Conservation (phyloP, 2,113 vertebrate species). For the Merops nubicus region DNA sequence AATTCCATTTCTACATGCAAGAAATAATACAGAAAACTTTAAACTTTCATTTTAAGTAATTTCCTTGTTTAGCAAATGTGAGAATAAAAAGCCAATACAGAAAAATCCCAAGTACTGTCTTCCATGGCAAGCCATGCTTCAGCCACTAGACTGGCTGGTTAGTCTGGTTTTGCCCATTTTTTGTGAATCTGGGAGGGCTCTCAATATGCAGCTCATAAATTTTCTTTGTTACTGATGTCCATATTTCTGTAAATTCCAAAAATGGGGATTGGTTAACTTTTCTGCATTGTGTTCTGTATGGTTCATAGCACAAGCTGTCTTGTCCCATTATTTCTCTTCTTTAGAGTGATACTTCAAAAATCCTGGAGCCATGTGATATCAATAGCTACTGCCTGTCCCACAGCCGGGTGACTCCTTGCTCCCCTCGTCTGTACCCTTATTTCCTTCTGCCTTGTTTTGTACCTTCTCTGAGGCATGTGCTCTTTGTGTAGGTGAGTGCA, state of each 20-base stretch:
- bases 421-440: rapidly evolving
- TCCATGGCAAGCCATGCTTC: not conserved
- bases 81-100: not conserved
- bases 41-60: not conserved
- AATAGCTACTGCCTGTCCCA: not conserved
- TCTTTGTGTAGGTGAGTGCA: not conserved
- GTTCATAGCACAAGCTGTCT: not conserved
- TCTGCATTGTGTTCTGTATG: not conserved
- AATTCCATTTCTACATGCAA: not conserved
- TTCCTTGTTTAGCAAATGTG: not conserved
- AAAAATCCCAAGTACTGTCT: not conserved
- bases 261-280: not conserved
- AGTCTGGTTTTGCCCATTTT: not conserved
- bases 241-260: not conserved
- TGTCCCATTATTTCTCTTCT: not conserved
- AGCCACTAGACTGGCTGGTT: not conserved
- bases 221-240: not conserved
- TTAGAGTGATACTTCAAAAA: not conserved
- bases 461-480: rapidly evolving
- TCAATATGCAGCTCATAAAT: not conserved
- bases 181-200: not conserved
- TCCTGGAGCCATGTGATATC: not conserved
- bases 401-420: not conserved
- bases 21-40: not conserved
- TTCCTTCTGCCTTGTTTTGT: not conserved